Evolutionary conservation across 2,797 vertebrate species (phyloP).

Genomic region (Apodemus agrarius): DNA sequence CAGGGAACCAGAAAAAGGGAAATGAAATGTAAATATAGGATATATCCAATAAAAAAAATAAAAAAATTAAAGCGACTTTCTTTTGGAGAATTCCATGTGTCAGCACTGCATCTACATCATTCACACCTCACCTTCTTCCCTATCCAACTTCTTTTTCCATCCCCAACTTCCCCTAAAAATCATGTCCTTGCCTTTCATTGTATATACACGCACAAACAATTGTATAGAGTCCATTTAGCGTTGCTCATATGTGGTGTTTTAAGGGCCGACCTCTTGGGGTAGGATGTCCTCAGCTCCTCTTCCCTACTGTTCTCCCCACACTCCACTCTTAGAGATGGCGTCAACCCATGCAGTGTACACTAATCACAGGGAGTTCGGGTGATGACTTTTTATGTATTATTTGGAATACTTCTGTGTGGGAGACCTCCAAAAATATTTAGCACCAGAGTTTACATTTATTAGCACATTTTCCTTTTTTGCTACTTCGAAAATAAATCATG

Average conservation of each 20-base stretch:
- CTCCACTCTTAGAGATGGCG: neutral
- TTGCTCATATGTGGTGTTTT: neutral
- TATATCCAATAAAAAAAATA: too few relatives aligned
- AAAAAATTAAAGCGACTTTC: neutral
- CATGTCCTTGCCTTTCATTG: neutral
- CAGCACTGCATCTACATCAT: neutral
- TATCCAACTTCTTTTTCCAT: neutral
- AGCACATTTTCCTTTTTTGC: neutral
- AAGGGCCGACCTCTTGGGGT: neutral
- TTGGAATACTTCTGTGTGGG: neutral
- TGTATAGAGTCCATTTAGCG: neutral
- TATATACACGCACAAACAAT: neutral
- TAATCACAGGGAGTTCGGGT: neutral
- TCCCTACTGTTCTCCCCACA: neutral
- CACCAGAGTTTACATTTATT: neutral
- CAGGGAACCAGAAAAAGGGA: too few relatives aligned
- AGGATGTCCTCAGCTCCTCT: neutral
- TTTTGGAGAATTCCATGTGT: neutral
- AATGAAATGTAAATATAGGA: too few relatives aligned
- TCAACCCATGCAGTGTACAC: neutral
- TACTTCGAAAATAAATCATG: neutral
- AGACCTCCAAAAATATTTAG: conserved; percentile 8
- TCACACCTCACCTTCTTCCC: too few relatives aligned
- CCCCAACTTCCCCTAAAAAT: neutral
- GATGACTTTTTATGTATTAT: neutral